A percentile compares a stretch with the other conserved stretches of the same genome.
Conservation (phyloP, 92 coral and sea anemone species). For the Actinostola sp. region DNA sequence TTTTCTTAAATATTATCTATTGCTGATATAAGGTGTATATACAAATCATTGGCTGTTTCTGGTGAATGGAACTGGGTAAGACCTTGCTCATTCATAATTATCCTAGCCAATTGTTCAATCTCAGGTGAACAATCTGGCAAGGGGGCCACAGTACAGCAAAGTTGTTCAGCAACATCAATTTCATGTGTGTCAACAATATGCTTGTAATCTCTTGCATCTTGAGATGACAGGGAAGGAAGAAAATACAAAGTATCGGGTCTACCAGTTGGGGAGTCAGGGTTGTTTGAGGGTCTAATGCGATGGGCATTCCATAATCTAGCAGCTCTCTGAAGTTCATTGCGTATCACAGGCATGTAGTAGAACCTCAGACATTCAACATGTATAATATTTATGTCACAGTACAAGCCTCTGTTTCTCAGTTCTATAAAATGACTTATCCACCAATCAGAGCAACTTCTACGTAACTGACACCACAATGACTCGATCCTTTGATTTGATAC, state of each 20-base stretch:
- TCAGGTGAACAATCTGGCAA: too few species aligned
- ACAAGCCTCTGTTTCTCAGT: conserved; percentile 33
- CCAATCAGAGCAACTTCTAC: conserved; percentile 37
- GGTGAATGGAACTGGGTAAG: too few species aligned
- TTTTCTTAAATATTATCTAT: too few species aligned
- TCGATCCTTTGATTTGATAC: too few species aligned
- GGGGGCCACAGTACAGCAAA: too few species aligned
- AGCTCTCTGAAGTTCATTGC: conserved; percentile 13
- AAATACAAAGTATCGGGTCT: neutral
- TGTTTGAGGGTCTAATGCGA: conserved; percentile 23
- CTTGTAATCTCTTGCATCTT: too few species aligned
- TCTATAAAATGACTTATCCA: conserved; percentile 50
- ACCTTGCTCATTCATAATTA: too few species aligned
- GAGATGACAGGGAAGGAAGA: neutral
- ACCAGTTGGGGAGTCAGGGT: conserved; percentile 26
- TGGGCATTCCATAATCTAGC: conserved; percentile 30
- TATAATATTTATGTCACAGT: conserved; percentile 13
- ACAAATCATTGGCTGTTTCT: too few species aligned
- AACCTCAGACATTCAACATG: conserved; percentile 28
- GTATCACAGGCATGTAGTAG: conserved; percentile 19
- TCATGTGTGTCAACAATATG: too few species aligned
- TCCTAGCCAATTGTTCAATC: too few species aligned
- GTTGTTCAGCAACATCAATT: too few species aligned
- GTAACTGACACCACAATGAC: conserved; percentile 45
- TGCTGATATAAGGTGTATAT: too few species aligned